These are phyloP conservation scores for Scaptomyza hsui DNA, from an alignment of 1,140 invertebrate genomes.

Conservation along the genomic window DNA sequence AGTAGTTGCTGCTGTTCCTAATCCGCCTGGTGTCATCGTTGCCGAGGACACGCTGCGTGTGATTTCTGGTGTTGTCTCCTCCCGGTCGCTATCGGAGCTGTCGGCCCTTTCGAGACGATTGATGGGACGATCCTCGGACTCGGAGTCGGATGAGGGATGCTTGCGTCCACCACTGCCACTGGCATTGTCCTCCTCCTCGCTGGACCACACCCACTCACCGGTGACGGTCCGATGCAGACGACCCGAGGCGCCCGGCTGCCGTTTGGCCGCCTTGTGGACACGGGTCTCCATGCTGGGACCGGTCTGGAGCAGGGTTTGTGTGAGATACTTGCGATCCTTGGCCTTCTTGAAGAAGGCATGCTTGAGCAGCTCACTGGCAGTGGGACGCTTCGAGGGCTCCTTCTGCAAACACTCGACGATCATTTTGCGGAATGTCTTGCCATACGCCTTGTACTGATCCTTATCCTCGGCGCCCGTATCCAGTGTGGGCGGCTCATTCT, in stretches of 20 bases:
- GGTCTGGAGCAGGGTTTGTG: constrained; percentile 94
- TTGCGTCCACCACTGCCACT: constrained; percentile 60
- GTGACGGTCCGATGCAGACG: constrained; percentile 96
- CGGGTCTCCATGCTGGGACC: constrained; percentile 94
- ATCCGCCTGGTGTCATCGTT: constrained; percentile 54
- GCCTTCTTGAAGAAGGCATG: constrained; percentile 99
- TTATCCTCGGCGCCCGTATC: constrained; percentile 97
- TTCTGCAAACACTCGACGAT: constrained; percentile 97
- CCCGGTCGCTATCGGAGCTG: constrained; percentile 85
- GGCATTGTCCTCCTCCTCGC: constrained; percentile 87
- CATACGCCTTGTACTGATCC: constrained; percentile 98
- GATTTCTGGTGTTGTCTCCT: constrained; percentile 74
- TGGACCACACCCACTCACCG: constrained; percentile 99
- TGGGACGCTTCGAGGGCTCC: constrained; percentile 96
- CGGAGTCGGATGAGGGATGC: constrained; percentile 81
- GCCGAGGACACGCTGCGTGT: constrained; percentile 67
- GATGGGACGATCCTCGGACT: constrained; percentile 85
- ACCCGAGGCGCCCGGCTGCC: constrained; percentile 95
- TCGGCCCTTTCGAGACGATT: constrained; percentile 85
- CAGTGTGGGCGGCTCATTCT: constrained; percentile 98
- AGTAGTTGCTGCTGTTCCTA: neutral
- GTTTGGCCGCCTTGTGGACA: constrained; percentile 93
- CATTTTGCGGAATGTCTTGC: constrained; percentile 98
- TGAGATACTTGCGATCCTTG: constrained; percentile 97
- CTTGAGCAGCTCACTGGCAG: constrained; percentile 98